Base-by-base conservation (phyloP, 2,888 invertebrate genomes). In the Stenodema calcarata region DNA sequence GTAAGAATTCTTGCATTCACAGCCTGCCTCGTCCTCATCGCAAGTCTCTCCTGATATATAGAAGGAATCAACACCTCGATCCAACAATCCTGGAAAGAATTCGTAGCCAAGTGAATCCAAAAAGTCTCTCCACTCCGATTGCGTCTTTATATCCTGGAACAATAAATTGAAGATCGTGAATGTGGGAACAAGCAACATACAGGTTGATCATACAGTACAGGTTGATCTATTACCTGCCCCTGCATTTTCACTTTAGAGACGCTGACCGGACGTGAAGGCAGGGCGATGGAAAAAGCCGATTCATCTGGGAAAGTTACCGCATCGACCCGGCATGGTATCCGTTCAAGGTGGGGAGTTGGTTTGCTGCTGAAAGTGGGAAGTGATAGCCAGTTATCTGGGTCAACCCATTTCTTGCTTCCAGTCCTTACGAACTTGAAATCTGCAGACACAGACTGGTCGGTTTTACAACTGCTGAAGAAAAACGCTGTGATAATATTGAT, bases 341-440 rank as follows among this genome's bases (percentile, higher is more conserved):
- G 75, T 76, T 89, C 89, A 9, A 88, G 44, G 70, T 89, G 88
- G 1, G 89, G 89, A 41, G 88, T 88, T 6, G 89, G 89, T 7
- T 44, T 23, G 83, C 28, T 88, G 18, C 69, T 42, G 3, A 80
- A 79, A 2, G 27, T 28, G 6, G 35, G 16, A n/a, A 35, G 16
- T 30, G 73, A 35, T 11, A 82, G 82, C 89, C 89, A 89, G 79
- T 88, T 89, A 14, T 88, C 86, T 0, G 89, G 88, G 86, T 88
- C 88, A 7, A 78, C 28, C 89, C 89, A 89, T 28, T 85, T 81
- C 35, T 87, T 50, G 14, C 88, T 50, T 1, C 41, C 47, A 18
- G 69, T 87, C n/a, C 41, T 78, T 47, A 87, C 87, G 75, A 87
- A 89, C 4, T 62, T 87, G 12, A 83, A 83, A 44, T 81, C 89